These are phyloP conservation scores for Sebastes wilsoni DNA, from an alignment of 2,797 vertebrate genomes.

Conservation along the genomic window DNA sequence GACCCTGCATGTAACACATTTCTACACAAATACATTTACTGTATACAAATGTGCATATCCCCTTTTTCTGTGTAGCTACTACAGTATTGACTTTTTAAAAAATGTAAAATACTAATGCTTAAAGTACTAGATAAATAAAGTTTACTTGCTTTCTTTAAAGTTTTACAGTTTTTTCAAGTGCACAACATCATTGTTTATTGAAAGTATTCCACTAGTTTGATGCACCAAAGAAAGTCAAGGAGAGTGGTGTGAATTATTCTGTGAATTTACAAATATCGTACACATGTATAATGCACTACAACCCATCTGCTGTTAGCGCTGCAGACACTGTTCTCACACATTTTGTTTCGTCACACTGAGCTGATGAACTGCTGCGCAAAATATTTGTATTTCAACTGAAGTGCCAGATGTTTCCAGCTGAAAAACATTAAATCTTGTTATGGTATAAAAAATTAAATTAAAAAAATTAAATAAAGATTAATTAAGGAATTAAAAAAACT, in stretches of 20 bases:
- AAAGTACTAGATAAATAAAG: not conserved
- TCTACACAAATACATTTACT: too few species aligned
- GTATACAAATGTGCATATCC: too few species aligned
- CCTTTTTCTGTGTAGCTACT: too few species aligned
- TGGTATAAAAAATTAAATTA: not conserved
- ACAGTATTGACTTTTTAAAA: too few species aligned
- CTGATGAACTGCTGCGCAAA: not conserved
- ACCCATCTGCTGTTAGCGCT: not conserved
- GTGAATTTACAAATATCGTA: conserved; percentile 22
- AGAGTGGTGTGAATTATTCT: conserved; percentile 12
- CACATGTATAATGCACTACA: not conserved
- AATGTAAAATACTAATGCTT: not conserved
- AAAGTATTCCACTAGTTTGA: not conserved
- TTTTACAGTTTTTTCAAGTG: not conserved
- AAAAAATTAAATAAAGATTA: not conserved
- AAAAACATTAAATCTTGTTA: not conserved
- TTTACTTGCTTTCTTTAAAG: not conserved
- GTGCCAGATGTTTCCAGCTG: not conserved
- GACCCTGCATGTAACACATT: too few species aligned
- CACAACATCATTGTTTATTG: not conserved
- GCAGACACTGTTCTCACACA: not conserved
- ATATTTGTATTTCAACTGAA: not conserved
- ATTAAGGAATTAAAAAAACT: not conserved
- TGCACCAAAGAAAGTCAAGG: not conserved
- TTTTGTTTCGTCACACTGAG: not conserved